Percentiles rank a stretch among this genome's conserved stretches.
phyloP scores from a whole-genome alignment of 2,888 invertebrate genomes.

The Spodoptera littoralis region DNA sequence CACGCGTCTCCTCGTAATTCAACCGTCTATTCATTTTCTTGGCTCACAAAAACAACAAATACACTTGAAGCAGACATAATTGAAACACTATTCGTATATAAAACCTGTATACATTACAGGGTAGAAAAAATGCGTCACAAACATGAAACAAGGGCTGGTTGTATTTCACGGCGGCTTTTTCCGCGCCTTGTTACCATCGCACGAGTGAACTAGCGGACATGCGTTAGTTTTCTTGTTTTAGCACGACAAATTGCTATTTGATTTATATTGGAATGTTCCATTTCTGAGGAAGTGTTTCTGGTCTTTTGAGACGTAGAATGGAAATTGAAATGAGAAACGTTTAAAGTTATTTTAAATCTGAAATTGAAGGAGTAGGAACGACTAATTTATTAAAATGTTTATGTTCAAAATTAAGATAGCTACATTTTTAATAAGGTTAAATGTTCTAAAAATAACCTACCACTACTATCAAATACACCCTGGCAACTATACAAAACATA shows the following conservation, averaged over 20 bases:
- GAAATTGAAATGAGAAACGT: too few species aligned
- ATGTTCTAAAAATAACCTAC: too few species aligned
- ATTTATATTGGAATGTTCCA: conserved; percentile 26
- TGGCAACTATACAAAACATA: too few species aligned
- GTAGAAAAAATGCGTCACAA: neutral
- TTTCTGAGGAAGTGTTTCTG: neutral
- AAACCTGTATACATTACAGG: conserved; percentile 1
- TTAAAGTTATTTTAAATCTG: too few species aligned
- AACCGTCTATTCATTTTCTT: too few species aligned
- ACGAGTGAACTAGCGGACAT: conserved; percentile 32
- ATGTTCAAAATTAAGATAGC: too few species aligned
- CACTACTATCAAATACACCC: too few species aligned
- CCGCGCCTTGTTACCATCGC: conserved; percentile 34
- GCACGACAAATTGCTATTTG: conserved; percentile 38
- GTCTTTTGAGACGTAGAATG: neutral
- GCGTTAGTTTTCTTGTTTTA: conserved; percentile 36
- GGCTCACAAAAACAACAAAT: neutral
- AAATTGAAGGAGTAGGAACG: too few species aligned
- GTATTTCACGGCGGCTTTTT: conserved; percentile 18
- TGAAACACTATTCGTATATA: neutral
- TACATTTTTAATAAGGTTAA: too few species aligned
- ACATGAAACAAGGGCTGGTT: conserved; percentile 11
- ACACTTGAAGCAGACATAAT: neutral
- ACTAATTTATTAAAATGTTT: too few species aligned
- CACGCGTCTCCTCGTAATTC: too few species aligned